Evolutionary conservation across 2,113 vertebrate genomes (phyloP).

Genomic region (Onychostoma macrolepis): DNA sequence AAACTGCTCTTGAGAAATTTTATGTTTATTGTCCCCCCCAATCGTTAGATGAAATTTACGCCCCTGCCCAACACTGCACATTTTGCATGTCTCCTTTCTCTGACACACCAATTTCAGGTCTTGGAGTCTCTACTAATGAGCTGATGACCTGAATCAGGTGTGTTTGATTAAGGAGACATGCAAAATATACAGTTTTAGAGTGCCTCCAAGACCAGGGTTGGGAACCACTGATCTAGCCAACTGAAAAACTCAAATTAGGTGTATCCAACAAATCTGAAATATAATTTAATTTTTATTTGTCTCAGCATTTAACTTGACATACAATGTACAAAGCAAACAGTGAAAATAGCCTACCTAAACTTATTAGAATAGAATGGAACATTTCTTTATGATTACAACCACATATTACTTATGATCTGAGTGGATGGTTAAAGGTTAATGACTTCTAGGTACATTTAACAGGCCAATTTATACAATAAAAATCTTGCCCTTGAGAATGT

Average conservation of each 20-base stretch:
- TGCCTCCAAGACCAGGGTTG: too few relatives aligned
- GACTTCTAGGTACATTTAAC: neutral
- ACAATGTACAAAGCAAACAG: neutral
- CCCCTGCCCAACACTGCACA: too few relatives aligned
- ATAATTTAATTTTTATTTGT: neutral
- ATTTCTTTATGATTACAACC: neutral
- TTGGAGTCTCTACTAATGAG: too few relatives aligned
- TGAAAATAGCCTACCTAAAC: neutral
- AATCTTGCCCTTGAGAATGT: constrained; percentile 37
- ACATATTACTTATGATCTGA: neutral
- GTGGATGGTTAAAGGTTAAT: neutral
- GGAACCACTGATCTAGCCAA: neutral
- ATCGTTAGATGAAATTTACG: too few relatives aligned
- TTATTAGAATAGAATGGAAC: neutral
- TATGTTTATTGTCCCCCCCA: too few relatives aligned
- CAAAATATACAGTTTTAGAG: too few relatives aligned
- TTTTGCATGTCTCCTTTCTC: too few relatives aligned
- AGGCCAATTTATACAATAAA: neutral
- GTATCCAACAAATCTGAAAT: constrained; percentile 2
- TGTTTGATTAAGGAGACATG: too few relatives aligned
- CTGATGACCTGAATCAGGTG: too few relatives aligned
- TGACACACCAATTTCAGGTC: too few relatives aligned
- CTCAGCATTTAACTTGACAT: neutral
- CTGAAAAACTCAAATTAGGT: neutral
- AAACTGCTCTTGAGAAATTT: too few relatives aligned